A percentile compares a stretch with the other conserved stretches of the same genome.
Conservation (phyloP, 35 echinoderm and acorn worm species). For the Holothuria glaberrima region DNA sequence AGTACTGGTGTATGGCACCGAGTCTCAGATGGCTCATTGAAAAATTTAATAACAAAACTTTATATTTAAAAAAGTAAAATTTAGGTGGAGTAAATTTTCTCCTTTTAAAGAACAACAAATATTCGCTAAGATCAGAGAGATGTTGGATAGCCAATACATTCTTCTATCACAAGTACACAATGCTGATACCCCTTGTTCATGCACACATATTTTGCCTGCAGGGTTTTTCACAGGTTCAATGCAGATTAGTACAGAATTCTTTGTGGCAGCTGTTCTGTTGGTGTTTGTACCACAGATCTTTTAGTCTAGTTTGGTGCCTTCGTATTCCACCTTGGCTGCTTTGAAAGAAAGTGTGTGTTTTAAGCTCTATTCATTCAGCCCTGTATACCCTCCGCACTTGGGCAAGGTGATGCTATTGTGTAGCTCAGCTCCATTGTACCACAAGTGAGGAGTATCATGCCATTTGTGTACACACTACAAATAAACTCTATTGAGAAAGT, state of each 20-base stretch:
- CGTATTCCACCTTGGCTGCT: constrained; percentile 18
- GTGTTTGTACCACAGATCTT: background rate
- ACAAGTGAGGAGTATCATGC: constrained; percentile 22
- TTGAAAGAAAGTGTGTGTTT: constrained; percentile 14
- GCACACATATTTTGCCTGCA: background rate
- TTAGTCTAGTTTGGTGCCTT: constrained; percentile 14
- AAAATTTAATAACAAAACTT: too few species aligned
- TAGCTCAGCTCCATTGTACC: background rate
- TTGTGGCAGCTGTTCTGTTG: background rate
- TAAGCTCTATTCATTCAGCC: background rate
- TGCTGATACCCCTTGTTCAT: too few species aligned
- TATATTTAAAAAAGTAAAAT: too few species aligned
- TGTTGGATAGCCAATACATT: too few species aligned
- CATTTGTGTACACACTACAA: constrained; percentile 49
- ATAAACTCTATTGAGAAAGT: constrained; percentile 34
- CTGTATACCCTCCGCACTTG: background rate
- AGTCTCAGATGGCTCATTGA: too few species aligned
- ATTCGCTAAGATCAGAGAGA: too few species aligned
- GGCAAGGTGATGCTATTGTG: constrained; percentile 15
- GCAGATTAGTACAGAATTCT: constrained; percentile 24
- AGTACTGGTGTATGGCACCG: too few species aligned
- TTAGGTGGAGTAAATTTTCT: too few species aligned
- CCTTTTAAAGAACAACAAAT: too few species aligned
- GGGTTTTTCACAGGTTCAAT: constrained; percentile 26
- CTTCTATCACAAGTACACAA: too few species aligned